A percentile compares a stretch with the other conserved stretches of the same genome.
phyloP scores from a whole-genome alignment of 2,113 vertebrate species.

The Ahaetulla prasina region DNA sequence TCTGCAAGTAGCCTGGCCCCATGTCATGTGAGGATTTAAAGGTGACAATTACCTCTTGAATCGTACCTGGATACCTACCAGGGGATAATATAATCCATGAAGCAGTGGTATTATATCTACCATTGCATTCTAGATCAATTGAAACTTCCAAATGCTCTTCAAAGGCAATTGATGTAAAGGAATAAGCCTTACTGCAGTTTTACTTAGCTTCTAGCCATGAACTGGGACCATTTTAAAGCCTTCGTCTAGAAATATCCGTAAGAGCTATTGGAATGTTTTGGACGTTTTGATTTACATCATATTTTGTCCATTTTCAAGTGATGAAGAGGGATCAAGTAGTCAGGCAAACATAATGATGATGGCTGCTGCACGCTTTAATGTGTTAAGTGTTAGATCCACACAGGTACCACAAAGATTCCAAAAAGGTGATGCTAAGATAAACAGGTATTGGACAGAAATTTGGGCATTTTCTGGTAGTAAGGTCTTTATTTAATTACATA shows the following conservation, averaged over 20 bases:
- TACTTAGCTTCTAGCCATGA: not conserved
- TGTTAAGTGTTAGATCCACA: not conserved
- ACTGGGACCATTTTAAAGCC: not conserved
- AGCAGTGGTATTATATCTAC: not conserved
- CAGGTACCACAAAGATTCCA: not conserved
- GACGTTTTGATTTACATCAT: not conserved
- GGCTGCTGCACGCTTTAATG: not conserved
- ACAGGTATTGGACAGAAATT: not conserved
- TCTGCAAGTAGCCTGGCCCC: not conserved
- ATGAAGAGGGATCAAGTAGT: not conserved
- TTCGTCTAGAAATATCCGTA: not conserved
- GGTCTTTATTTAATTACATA: not conserved
- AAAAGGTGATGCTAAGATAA: not conserved
- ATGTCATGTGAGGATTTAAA: not conserved
- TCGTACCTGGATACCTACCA: not conserved
- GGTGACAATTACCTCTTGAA: not conserved
- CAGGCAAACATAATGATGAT: not conserved
- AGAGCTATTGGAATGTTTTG: not conserved
- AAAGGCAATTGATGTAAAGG: not conserved
- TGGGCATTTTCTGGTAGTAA: not conserved
- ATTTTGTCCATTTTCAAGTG: not conserved
- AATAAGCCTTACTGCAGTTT: not conserved
- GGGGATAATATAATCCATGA: not conserved
- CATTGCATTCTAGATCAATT: not conserved
- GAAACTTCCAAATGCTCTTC: not conserved